Conservation (phyloP, 2,797 vertebrate genomes). For the Ptychobarbus kaznakovi region DNA sequence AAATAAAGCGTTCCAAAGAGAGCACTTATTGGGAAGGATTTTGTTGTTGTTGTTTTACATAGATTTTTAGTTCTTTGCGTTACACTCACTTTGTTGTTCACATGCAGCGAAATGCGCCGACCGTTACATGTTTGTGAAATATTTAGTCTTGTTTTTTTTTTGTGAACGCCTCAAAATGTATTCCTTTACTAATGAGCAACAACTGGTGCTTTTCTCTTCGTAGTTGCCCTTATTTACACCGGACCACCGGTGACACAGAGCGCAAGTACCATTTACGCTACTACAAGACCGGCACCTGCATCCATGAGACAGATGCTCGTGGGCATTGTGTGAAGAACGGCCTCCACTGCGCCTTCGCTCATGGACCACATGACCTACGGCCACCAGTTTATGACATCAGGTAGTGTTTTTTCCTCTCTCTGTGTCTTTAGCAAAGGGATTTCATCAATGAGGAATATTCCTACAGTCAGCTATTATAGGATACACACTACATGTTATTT, state of each 20-base stretch:
- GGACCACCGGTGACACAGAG: slow-evolving; percentile 94
- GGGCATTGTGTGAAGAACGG: slow-evolving; percentile 95
- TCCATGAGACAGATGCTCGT: slow-evolving; percentile 92
- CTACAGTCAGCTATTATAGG: neutral
- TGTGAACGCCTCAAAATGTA: neutral
- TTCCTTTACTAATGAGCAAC: neutral
- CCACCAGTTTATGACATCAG: slow-evolving; percentile 93
- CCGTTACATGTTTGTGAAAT: neutral
- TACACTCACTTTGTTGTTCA: neutral
- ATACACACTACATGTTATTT: neutral
- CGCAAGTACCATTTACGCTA: slow-evolving; percentile 96
- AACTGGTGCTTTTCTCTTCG: slow-evolving; percentile 35
- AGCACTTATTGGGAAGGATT: neutral
- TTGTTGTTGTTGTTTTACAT: neutral
- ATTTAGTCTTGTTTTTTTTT: neutral
- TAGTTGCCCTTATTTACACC: slow-evolving; percentile 93
- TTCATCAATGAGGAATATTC: neutral
- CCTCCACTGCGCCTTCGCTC: slow-evolving; percentile 95
- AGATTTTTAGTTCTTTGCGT: neutral
- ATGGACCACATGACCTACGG: slow-evolving; percentile 91
- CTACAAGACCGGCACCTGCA: slow-evolving; percentile 95
- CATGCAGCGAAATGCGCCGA: too few relatives aligned
- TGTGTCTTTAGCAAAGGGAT: neutral
- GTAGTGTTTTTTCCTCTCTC: slow-evolving; percentile 65
- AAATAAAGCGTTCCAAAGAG: neutral